Base-by-base conservation (phyloP, 1,140 invertebrate genomes). In the Drosophila rufa region DNA sequence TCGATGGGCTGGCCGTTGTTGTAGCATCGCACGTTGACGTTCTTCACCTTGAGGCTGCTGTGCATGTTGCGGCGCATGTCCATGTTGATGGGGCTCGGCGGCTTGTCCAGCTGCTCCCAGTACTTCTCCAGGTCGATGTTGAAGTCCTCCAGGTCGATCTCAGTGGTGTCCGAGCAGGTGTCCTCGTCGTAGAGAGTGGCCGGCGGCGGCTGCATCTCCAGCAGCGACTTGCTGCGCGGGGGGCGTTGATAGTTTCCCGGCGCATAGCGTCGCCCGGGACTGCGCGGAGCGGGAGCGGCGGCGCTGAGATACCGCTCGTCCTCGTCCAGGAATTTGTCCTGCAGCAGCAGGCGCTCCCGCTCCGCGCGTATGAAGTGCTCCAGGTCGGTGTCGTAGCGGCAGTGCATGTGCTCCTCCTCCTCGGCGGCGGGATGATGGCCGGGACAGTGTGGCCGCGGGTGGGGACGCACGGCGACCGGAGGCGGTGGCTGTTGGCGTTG, bases 51-150 rank as follows among this genome's bases (percentile, higher is more conserved):
- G 2, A 92, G 67, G 43, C 79, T 92, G 70, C 91, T 92, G 47
- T 92, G 92, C 92, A 92, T 92, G 38, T 92, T 92, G 22, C 92
- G 82, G 0, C 91, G 90, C 92, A 92, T 92, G 61, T 92, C 92
- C 77, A 92, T 82, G 73, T 92, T 92, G 50, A 92, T 92, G 46
- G 92, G 92, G 46, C 92, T 92, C 12, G 92, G 92, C 5, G 92
- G 91, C 38, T 93, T 93, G 66, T 93, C 92, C 51, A 93, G 73
- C 66, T 93, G 91, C 53, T 92, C 92, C 91, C 92, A 93, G 66
- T 93, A 93, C 66, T 93, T 93, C 46, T 92, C 92, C 57, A 93
- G 78, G 47, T 93, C 92, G 27, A 93, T 91, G 69, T 93, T 93
- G 22, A 93, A 93, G 46, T 93, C 92, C 65, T 93, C 91, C 36